phyloP scores from a whole-genome alignment of 2,113 vertebrate genomes.

The Cephalopholis sonnerati region DNA sequence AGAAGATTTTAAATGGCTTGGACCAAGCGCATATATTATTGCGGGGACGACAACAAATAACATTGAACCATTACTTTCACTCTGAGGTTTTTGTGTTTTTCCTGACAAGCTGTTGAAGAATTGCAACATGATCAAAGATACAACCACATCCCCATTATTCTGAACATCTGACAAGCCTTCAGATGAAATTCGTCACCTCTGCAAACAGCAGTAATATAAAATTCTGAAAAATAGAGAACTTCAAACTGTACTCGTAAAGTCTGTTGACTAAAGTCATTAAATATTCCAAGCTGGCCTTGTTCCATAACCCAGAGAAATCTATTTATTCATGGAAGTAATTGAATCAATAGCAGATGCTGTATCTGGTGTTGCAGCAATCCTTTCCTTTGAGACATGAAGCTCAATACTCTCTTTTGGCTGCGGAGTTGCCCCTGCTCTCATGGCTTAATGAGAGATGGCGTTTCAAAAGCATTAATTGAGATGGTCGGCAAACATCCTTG shows the following conservation, averaged over 20 bases:
- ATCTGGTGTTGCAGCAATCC: constrained; percentile 48
- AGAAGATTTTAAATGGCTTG: neutral
- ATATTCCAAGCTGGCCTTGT: constrained; percentile 9
- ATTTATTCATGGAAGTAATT: constrained; percentile 62
- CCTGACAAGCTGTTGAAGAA: constrained; percentile 30
- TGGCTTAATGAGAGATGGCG: constrained; percentile 77
- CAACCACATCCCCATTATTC: constrained; percentile 12
- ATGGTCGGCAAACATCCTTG: constrained; percentile 62
- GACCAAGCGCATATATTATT: constrained; percentile 6
- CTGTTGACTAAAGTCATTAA: constrained; percentile 15
- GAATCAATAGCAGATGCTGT: constrained; percentile 65
- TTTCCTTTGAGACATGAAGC: constrained; percentile 62
- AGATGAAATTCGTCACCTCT: constrained; percentile 8
- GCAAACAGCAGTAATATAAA: constrained; percentile 10
- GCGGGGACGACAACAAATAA: neutral
- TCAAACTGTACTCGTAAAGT: constrained; percentile 1
- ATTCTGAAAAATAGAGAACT: constrained; percentile 17
- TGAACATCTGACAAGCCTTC: constrained; percentile 12
- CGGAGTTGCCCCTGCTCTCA: constrained; percentile 51
- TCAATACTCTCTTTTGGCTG: constrained; percentile 60
- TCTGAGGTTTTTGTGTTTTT: neutral
- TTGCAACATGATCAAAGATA: neutral
- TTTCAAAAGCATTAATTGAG: constrained; percentile 82
- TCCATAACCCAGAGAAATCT: constrained; percentile 43
- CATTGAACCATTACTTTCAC: neutral